Conservation (phyloP, 2,113 vertebrate genomes). For the Mormoops blainvillei region DNA sequence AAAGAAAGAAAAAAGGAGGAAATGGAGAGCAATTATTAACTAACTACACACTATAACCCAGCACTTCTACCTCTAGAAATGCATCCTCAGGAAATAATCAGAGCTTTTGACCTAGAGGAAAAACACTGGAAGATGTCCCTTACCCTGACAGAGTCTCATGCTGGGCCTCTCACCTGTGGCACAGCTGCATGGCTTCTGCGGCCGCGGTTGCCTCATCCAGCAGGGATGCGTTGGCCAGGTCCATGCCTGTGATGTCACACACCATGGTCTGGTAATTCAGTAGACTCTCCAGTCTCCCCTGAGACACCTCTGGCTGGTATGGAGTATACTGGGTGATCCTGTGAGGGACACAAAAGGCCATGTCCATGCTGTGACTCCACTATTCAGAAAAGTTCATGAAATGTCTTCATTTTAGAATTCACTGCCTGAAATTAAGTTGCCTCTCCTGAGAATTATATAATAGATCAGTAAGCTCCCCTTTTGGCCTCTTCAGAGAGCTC, state of each 20-base stretch:
- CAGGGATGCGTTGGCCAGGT: slow-evolving; percentile 93
- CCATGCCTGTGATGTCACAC: slow-evolving; percentile 95
- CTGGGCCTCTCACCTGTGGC: slow-evolving; percentile 86
- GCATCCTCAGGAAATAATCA: neutral
- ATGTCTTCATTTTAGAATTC: neutral
- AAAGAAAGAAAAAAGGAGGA: neutral
- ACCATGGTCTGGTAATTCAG: slow-evolving; percentile 99
- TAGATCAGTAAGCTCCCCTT: neutral
- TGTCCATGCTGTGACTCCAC: neutral
- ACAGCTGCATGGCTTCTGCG: slow-evolving; percentile 98
- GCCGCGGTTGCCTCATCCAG: slow-evolving; percentile 96
- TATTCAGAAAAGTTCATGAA: neutral
- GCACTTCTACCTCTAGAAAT: neutral
- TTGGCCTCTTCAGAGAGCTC: neutral
- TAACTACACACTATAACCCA: neutral
- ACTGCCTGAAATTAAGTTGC: neutral
- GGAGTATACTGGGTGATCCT: slow-evolving; percentile 99
- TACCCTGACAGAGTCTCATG: neutral
- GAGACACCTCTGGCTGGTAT: slow-evolving; percentile 97
- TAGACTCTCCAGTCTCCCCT: slow-evolving; percentile 95
- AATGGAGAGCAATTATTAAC: neutral
- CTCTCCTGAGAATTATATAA: neutral
- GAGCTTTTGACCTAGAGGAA: neutral
- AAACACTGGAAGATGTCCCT: neutral
- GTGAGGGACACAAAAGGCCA: slow-evolving; percentile 24